These are phyloP conservation scores for Hyppa rectilinea DNA, from an alignment of 2,888 invertebrate genomes.

Conservation along the genomic window DNA sequence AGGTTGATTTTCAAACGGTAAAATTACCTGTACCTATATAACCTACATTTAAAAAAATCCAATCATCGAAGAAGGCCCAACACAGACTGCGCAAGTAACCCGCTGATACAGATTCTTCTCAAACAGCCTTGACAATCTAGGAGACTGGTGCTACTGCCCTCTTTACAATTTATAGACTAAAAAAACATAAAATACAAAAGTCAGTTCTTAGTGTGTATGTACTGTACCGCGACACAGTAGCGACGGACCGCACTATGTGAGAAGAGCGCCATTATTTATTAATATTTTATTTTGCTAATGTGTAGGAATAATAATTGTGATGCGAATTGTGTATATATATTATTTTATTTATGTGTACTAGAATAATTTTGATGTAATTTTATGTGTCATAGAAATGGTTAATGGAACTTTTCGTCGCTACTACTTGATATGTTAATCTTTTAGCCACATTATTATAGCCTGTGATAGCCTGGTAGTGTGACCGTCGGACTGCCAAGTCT, in stretches of 20 bases:
- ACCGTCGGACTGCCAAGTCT: too few species aligned
- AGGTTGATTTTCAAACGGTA: too few species aligned
- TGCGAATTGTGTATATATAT: too few species aligned
- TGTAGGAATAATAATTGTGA: too few species aligned
- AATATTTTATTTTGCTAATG: background rate
- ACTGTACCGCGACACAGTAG: slow-evolving; percentile 64
- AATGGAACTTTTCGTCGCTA: too few species aligned
- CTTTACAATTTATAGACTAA: slow-evolving; percentile 66
- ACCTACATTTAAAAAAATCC: background rate
- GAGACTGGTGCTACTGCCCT: slow-evolving; percentile 64
- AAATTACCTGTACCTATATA: too few species aligned
- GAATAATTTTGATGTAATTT: too few species aligned
- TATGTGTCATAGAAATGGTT: too few species aligned
- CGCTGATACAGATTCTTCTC: slow-evolving; percentile 25
- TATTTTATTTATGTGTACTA: too few species aligned
- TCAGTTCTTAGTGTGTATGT: slow-evolving; percentile 31
- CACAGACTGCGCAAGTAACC: slow-evolving; percentile 11
- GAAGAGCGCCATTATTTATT: slow-evolving; percentile 37
- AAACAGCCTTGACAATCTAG: slow-evolving; percentile 57
- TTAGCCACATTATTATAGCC: too few species aligned
- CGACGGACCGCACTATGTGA: slow-evolving; percentile 63
- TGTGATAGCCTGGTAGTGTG: too few species aligned
- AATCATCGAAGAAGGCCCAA: background rate
- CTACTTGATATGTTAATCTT: too few species aligned
- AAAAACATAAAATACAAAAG: slow-evolving; percentile 50